Base-by-base conservation (phyloP, 2,797 vertebrate species). In the Neosilurus mollespiculum region DNA sequence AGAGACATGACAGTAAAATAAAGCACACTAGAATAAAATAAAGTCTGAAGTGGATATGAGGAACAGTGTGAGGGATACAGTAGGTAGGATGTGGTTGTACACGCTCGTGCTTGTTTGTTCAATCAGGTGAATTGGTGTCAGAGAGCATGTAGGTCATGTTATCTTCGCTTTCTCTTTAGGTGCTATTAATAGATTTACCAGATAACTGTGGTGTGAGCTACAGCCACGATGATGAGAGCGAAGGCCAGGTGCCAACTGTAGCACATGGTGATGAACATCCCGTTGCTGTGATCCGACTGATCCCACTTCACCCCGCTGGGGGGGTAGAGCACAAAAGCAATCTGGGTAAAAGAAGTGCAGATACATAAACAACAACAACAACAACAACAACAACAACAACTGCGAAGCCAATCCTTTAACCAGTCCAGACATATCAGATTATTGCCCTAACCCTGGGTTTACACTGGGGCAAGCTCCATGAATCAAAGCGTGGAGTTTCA, bases 201-300 rank as follows among this genome's bases (percentile, higher is more conserved):
- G 89, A 83, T 94, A 88, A 97, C 86, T 8, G 95, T 90, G 88
- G 93, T 93, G 86, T 96, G 97, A 91, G 95, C 91, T 82, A 92
- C 71, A 86, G 94, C 92, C 80, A 96, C 91, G 34, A 94, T 58
- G 78, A 97, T 85, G 91, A 97, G 89, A 86, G 93, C 90, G 77
- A 96, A 92, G 59, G 94, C 95, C 0, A 96, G 95, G 91, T 99
- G 97, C 98, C 97, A 99, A 87, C 97, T 98, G 90, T 95, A 97
- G 87, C 98, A 98, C 92, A 98, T 95, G 79, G 96, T 96, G 84
- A 99, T 84, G 88, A 99, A 98, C 96, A 97, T 95, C 89, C 94
- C 87, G 81, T 96, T 98, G 85, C 86, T 93, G 84, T 96, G 96
- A 90, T 99, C 97, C 0, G 11, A 91, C 83, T 92, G 88, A 91